phyloP scores from a whole-genome alignment of 2,113 vertebrate species.

The Eudyptes chrysolophus region DNA sequence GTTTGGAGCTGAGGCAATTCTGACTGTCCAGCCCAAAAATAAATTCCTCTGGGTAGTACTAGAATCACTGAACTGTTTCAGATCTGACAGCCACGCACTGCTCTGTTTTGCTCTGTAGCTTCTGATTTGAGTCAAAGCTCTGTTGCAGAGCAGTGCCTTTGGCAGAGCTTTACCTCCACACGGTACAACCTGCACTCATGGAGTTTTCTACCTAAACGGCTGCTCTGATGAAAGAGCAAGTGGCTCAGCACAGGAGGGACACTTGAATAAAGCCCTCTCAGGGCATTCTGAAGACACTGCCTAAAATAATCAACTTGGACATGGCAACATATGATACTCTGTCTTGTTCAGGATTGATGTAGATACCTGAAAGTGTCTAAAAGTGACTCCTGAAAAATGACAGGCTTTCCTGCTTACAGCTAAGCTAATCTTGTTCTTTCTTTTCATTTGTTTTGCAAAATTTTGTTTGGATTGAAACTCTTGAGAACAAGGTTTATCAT shows the following conservation, averaged over 20 bases:
- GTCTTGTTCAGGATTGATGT: not conserved
- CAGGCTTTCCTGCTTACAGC: not conserved
- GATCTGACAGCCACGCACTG: not conserved
- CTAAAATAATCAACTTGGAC: not conserved
- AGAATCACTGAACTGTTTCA: not conserved
- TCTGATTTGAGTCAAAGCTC: not conserved
- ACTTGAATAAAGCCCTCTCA: not conserved
- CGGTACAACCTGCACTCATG: accelerated
- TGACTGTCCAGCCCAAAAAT: not conserved
- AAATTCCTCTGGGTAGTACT: not conserved
- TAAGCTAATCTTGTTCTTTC: not conserved
- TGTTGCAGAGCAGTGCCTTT: not conserved
- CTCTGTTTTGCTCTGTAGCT: not conserved
- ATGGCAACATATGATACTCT: not conserved
- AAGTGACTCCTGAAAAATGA: not conserved
- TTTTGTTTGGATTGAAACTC: not conserved
- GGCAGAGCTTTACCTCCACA: not conserved
- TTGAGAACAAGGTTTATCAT: not conserved
- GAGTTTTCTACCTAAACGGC: not conserved
- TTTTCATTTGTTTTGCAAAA: not conserved
- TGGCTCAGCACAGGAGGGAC: not conserved
- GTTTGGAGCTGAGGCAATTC: not conserved
- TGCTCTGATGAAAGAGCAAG: not conserved
- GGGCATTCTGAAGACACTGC: not conserved
- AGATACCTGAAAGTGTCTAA: not conserved